Evolutionary conservation across 2,113 vertebrate genomes (phyloP).

Genomic region (Oncorhynchus masou): DNA sequence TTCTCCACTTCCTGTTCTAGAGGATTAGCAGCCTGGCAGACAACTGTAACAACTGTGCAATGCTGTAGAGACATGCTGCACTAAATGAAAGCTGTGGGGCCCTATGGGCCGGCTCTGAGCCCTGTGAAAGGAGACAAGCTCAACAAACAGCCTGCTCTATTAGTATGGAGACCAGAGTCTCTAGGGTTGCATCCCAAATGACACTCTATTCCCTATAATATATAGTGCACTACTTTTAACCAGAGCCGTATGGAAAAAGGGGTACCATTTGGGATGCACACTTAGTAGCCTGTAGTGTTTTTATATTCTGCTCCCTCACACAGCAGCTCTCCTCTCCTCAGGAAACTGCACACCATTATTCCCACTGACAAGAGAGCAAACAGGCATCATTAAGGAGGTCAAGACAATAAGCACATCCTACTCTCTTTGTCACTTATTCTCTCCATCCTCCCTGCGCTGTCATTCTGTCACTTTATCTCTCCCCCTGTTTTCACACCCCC

Average conservation of each 20-base stretch:
- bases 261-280: too few species aligned
- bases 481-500: constrained; percentile 38
- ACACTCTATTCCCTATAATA: too few species aligned
- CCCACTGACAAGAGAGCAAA: constrained; percentile 73
- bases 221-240: too few species aligned
- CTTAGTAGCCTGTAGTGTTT: constrained; percentile 43
- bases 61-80: constrained; percentile 47
- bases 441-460: constrained; percentile 20
- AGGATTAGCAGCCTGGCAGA: constrained; percentile 41
- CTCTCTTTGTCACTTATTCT: constrained; percentile 45
- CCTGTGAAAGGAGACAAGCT: constrained; percentile 17
- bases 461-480: constrained; percentile 46
- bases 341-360: constrained; percentile 60
- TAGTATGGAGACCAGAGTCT: constrained; percentile 53
- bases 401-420: constrained; percentile 56
- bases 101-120: constrained; percentile 22
- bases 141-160: constrained; percentile 49
- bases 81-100: constrained; percentile 43
- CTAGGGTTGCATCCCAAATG: too few species aligned
- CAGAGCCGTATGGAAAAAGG: constrained; percentile 36
- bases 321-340: constrained; percentile 61
- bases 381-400: constrained; percentile 65
- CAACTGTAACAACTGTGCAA: constrained; percentile 56
- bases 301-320: constrained; percentile 59
- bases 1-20: constrained; percentile 19